A percentile compares a stretch with the other conserved stretches of the same genome.
Evolutionary conservation across 1,140 invertebrate genomes (phyloP).

Genomic region (Acromyrmex charruanus): DNA sequence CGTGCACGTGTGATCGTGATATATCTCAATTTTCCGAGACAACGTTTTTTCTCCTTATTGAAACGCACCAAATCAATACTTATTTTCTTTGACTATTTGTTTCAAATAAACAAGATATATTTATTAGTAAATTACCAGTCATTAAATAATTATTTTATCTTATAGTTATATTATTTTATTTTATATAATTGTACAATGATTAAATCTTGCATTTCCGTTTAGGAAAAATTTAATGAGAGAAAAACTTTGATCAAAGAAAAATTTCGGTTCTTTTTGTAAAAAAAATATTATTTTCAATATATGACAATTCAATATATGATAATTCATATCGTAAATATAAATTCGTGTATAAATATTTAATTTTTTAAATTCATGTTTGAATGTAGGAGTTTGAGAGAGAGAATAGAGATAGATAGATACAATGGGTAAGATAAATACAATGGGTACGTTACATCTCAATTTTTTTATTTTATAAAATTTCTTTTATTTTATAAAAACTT

Average conservation of each 20-base stretch:
- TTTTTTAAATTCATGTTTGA: no score
- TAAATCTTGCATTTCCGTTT: background rate
- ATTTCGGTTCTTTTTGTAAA: background rate
- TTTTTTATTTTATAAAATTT: conserved; percentile 1
- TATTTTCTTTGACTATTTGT: background rate
- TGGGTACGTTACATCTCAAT: background rate
- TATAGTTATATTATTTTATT: background rate
- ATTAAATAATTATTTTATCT: background rate
- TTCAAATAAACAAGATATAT: background rate
- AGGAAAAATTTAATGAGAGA: background rate
- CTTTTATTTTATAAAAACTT: background rate
- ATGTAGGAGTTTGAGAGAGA: background rate
- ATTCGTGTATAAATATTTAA: background rate
- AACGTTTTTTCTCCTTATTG: background rate
- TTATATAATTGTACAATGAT: background rate
- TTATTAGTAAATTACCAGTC: background rate
- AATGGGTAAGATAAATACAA: background rate
- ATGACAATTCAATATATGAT: background rate
- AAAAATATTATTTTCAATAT: background rate
- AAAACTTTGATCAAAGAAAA: background rate
- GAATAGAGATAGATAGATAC: no score
- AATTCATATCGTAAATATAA: background rate
- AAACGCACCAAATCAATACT: background rate
- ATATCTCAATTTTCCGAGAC: conserved; percentile 1
- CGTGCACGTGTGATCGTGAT: background rate